Evolutionary conservation across 2,113 vertebrate genomes (phyloP).

Genomic region (Piaya cayana): DNA sequence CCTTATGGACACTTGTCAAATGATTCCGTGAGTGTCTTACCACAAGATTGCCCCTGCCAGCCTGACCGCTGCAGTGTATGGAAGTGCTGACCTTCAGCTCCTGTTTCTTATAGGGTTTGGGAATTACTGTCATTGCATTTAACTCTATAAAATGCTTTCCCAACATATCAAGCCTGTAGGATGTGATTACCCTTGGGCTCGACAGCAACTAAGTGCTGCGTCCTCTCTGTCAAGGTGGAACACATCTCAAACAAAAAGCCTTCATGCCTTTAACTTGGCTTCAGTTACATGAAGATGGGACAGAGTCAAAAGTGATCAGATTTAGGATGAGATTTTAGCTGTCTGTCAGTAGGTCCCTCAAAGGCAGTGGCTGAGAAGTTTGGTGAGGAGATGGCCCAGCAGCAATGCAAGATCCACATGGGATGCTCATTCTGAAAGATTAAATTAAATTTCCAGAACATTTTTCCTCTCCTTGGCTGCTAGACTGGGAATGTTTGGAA

Average conservation of each 20-base stretch:
- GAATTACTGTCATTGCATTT: background rate
- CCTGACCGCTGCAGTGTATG: rapidly evolving
- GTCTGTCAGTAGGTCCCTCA: background rate
- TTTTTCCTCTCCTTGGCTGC: background rate
- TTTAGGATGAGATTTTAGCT: background rate
- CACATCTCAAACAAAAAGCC: background rate
- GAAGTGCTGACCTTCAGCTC: rapidly evolving
- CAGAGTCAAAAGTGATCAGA: background rate
- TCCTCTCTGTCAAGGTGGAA: background rate
- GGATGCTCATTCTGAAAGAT: background rate
- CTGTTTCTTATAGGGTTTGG: background rate
- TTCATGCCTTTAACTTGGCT: background rate
- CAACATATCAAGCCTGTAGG: background rate
- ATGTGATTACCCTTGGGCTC: background rate
- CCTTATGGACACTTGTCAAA: background rate
- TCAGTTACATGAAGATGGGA: background rate
- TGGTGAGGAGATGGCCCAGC: background rate
- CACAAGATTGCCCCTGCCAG: constrained; percentile 37
- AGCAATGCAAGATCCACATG: rapidly evolving
- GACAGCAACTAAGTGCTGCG: background rate
- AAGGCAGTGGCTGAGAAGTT: background rate
- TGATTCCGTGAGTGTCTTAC: background rate
- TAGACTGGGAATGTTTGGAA: background rate
- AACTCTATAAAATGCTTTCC: background rate
- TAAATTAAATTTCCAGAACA: background rate